Evolutionary conservation across 2,113 vertebrate species (phyloP).

Genomic region (Passer domesticus): DNA sequence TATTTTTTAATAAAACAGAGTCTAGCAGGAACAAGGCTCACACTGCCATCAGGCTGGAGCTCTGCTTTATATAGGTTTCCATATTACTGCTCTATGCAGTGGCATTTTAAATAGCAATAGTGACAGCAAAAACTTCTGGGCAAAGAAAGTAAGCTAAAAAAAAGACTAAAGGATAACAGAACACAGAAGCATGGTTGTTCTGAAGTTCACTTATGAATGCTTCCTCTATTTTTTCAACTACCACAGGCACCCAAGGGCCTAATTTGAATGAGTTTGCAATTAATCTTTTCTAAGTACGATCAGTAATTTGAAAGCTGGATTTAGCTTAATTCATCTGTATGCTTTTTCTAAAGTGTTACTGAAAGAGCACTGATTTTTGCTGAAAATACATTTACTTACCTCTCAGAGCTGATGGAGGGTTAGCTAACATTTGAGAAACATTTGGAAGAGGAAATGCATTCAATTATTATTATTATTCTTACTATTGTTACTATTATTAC

Average conservation of each 20-base stretch:
- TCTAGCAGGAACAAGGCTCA: neutral
- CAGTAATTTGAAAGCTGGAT: neutral
- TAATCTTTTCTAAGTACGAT: neutral
- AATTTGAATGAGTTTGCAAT: neutral
- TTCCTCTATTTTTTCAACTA: neutral
- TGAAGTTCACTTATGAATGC: neutral
- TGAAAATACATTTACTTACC: constrained; percentile 16
- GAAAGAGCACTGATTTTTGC: neutral
- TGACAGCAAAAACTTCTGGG: neutral
- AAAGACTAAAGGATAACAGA: neutral
- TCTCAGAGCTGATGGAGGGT: constrained; percentile 5
- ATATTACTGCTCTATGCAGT: neutral
- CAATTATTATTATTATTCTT: neutral
- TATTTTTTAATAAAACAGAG: neutral
- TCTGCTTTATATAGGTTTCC: neutral
- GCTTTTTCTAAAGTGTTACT: neutral
- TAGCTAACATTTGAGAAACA: constrained; percentile 41
- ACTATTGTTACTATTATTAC: neutral
- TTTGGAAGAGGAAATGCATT: constrained; percentile 40
- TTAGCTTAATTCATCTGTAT: neutral
- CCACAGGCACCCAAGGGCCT: neutral
- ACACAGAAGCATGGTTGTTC: neutral
- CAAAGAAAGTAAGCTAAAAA: neutral
- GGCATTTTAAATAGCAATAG: neutral
- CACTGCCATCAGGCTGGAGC: neutral